Evolutionary conservation across 2,888 invertebrate species (phyloP), one percentile per base, ranked within the genome.

Genomic region (Pharmacophagus antenor): DNA sequence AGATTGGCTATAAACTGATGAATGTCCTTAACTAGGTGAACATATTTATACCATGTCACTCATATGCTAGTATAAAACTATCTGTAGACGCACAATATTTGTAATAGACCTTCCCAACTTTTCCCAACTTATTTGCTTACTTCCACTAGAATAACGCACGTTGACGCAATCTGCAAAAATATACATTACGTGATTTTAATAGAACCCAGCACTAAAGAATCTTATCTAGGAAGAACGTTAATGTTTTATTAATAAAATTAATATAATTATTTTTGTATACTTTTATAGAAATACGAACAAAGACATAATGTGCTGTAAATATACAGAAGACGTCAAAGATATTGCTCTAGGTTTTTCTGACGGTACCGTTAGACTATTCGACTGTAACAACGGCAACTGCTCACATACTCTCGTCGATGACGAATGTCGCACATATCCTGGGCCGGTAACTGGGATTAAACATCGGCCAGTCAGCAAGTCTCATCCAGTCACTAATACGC

Each of bases 311-410:
- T 93, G 93, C 69, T 84, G 92, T 63, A 91, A 92, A 74, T 94
- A 93, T 71, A 93, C 93, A 42, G 93, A 94, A 76, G 91, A 92
- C 65, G 86, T 80, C 50, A 92, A 92, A 62, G 88, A 90, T 53
- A 79, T 94, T 64, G 93, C 93, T 18, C 92, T 88, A 31, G 94
- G 94, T 42, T 92, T 92, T 65, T 80, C 91, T 2, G 93, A 94
- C 72, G 94, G 94, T 12, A 82, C 87, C 0, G 85, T 94, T 20
- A 80, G 91, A 63, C 74, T 94, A 57, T 93, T 92, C 69, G 88
- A 91, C 70, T 85, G 87, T 63, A 84, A 72, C 60, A 89, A 84
- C 17, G 91, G 91, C n/a, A 77, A 82, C 54, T 85, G 91, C 59
- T 71, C 82, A 0, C 83, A 89, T 56, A 85, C 82, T 4, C 78